phyloP scores from a whole-genome alignment of 2,888 invertebrate species.

The Meliscaeva auricollis region DNA sequence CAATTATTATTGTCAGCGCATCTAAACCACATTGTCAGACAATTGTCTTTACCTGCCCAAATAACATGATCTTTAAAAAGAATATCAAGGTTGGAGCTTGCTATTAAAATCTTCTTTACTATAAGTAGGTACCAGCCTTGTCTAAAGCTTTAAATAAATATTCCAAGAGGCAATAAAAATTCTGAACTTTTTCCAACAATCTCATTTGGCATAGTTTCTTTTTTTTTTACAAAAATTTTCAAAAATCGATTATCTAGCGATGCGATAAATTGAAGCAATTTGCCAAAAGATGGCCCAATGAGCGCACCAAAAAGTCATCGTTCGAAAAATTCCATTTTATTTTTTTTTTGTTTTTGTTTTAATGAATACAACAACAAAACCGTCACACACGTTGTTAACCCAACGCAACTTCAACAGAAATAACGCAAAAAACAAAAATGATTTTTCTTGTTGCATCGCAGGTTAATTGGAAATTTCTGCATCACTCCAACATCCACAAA shows the following conservation, averaged over 20 bases:
- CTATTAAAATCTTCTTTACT: too few relatives aligned
- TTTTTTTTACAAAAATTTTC: neutral
- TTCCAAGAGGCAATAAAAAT: neutral
- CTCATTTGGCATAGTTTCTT: neutral
- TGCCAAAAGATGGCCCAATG: conserved; percentile 39
- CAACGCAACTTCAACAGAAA: conserved; percentile 22
- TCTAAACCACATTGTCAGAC: too few relatives aligned
- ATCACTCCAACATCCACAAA: conserved; percentile 65
- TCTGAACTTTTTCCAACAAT: neutral
- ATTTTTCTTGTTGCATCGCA: conserved; percentile 66
- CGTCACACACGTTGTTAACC: conserved; percentile 23
- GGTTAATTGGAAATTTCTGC: conserved; percentile 75
- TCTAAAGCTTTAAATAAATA: too few relatives aligned
- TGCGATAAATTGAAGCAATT: conserved; percentile 47
- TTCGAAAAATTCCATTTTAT: conserved; percentile 25
- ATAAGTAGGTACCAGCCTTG: too few relatives aligned
- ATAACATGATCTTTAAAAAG: too few relatives aligned
- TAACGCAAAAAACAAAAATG: neutral
- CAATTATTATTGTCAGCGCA: too few relatives aligned
- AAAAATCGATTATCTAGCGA: conserved; percentile 51
- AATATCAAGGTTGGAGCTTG: too few relatives aligned
- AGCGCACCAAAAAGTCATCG: conserved; percentile 36
- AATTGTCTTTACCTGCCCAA: too few relatives aligned
- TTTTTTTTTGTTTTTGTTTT: conserved; percentile 27
- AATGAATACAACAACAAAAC: conserved; percentile 44